Conservation (phyloP, 2,113 vertebrate species). For the Ceyx melanurus region DNA sequence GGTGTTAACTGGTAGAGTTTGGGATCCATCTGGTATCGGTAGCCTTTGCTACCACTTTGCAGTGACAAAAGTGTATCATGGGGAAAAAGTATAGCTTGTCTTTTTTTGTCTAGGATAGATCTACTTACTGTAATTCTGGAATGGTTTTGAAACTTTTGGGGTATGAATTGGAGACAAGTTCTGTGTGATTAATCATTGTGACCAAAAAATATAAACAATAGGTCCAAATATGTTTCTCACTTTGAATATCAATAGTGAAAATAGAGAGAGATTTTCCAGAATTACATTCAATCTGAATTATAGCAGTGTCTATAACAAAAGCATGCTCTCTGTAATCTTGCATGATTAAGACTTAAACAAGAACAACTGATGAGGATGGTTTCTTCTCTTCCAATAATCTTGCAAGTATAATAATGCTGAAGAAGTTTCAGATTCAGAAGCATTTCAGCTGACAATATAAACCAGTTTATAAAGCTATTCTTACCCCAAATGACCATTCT, state of each 20-base stretch:
- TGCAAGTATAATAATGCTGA: background rate
- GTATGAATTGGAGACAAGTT: background rate
- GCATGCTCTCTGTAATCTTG: constrained; percentile 30
- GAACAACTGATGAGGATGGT: constrained; percentile 40
- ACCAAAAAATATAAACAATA: constrained; percentile 38
- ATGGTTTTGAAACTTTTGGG: background rate
- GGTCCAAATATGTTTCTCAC: constrained; percentile 40
- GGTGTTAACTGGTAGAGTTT: background rate
- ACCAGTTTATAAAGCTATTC: background rate
- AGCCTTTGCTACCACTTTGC: background rate
- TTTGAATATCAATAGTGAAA: constrained; percentile 45
- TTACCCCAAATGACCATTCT: background rate
- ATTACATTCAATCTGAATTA: constrained; percentile 36
- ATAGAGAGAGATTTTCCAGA: constrained; percentile 45
- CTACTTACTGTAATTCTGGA: background rate
- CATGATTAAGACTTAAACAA: constrained; percentile 55
- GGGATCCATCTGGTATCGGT: background rate
- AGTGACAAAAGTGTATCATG: background rate
- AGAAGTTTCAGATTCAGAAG: background rate
- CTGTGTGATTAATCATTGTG: constrained; percentile 22
- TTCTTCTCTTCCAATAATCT: constrained; percentile 3
- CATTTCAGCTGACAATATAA: background rate
- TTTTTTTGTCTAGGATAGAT: background rate
- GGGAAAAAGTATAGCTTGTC: background rate
- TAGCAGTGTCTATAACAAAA: constrained; percentile 30